Evolutionary conservation across 2,888 invertebrate species (phyloP), one percentile per base, ranked within the genome.

Genomic region (Plebejus argus): DNA sequence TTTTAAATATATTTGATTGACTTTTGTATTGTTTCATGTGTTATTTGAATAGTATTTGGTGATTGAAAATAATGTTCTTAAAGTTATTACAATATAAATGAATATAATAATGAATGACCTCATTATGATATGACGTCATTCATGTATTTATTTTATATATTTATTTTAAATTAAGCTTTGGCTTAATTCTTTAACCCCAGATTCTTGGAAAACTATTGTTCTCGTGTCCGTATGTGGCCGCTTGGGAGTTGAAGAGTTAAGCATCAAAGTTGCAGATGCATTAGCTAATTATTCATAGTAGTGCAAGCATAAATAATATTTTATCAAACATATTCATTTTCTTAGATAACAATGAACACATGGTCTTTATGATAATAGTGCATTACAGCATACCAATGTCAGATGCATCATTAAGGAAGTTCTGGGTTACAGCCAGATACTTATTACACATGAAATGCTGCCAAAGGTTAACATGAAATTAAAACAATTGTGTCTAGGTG

Each of bases 351-450:
- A 58, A 75, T 56, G 70, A 33, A 33, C 53, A 53, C 5, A 18
- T 71, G 71, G 70, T 77, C 56, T 49, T 28, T 76, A 10, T 70
- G 49, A 77, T 56, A n/a, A 39, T 58, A 61, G 70, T 49, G 6
- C 58, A 76, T 58, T 74, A 72, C 45, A 10, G 49, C 78, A 76
- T 72, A 66, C 53, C 56, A 79, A 70, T 61, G 70, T 70, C 70
- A 79, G 80, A 77, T 80, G 79, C 79, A 81, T 79, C 70, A 83
- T 83, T 83, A 84, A 91, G 91, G 91, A 92, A 92, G 90, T 84
- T 84, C 89, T 93, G 92, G 93, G 89, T 79, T 78, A 66, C 7
- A 80, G 93, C 92, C 92, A 93, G 89, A 85, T 84, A 89, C 88
- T 88, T 85, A 79, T 87, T 84, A 84, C 84, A 84, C 82, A 82